Evolutionary conservation across 2,888 invertebrate genomes (phyloP), one percentile per base, ranked within the genome.

Genomic region (Drosophila peninsularis): DNA sequence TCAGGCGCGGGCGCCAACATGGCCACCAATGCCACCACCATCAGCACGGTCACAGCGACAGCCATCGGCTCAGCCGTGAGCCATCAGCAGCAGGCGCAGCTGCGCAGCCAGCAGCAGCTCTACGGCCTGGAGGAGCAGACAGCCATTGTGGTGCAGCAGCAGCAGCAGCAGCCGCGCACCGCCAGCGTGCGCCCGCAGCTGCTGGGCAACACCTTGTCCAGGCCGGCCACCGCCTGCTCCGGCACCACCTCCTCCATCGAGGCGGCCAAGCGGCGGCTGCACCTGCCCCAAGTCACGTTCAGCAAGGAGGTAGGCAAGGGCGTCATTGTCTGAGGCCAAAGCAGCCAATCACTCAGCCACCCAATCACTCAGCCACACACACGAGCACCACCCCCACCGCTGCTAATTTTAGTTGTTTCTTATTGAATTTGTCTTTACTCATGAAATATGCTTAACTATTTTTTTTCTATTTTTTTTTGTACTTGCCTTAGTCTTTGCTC

Each of bases 281-380:
- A 96, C 85, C 93, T 96, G 86, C 96, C 96, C 21, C 96, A 96
- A 93, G 96, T 97, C 91, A 96, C 97, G 57, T 97, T 97, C 93
- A 96, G 95, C 91, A 96, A 96, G 92, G 97, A 97, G 97, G 97
- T 97, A 95, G 97, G 97, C 96, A 96, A 95, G 88, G 97, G 97
- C 72, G 96, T 97, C 88, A 95, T 97, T 89, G 97, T 97, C 85
- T 97, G 61, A 56, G 30, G 30, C 2, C 30, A 19, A n/a, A n/a
- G n/a, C 14, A 21, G 3, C 11, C 30, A 19, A n/a, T n/a, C 52
- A 34, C 13, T 45, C n/a, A 19, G 7, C 6, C 39, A n/a, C 11
- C 10, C 36, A 14, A 9, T 10, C 4, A 13, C 17, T 17, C 32
- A 27, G n/a, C 19, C 49, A 34, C 49, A 13, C 14, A 27, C 4